Percentiles rank a stretch among this genome's conserved stretches.
Conservation (phyloP, 2,888 invertebrate species). For the Macroteleia sp. region DNA sequence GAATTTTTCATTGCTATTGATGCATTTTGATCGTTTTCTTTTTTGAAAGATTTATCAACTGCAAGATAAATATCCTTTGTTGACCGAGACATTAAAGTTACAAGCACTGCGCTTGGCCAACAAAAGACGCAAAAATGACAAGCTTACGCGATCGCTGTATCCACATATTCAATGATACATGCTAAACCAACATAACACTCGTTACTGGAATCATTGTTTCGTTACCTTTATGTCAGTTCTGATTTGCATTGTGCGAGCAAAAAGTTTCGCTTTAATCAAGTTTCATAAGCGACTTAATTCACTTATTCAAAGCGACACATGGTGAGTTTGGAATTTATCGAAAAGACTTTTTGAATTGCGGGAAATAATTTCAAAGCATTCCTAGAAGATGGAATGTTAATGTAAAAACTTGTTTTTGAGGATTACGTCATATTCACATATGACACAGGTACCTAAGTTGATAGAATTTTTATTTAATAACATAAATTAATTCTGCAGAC, state of each 20-base stretch:
- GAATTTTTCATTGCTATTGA: background rate
- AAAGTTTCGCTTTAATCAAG: background rate
- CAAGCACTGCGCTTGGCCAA: background rate
- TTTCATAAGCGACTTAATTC: background rate
- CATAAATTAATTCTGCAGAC: no score
- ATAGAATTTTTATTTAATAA: no score
- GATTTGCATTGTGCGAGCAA: background rate
- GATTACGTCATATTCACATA: no score
- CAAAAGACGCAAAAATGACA: background rate
- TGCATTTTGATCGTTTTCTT: background rate
- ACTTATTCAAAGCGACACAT: background rate
- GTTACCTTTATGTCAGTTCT: background rate
- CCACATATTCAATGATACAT: slow-evolving; percentile 17
- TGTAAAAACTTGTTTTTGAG: no score
- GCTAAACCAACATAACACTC: background rate
- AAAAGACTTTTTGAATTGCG: background rate
- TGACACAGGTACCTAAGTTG: no score
- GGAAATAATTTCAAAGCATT: background rate
- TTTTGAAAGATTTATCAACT: background rate
- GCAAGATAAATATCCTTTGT: background rate
- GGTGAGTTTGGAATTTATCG: background rate
- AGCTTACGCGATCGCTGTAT: background rate
- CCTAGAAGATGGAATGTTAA: background rate
- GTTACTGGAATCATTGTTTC: slow-evolving; percentile 2
- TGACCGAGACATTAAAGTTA: slow-evolving; percentile 3